Base-by-base conservation (phyloP, 2,113 vertebrate species). In the Promerops cafer region DNA sequence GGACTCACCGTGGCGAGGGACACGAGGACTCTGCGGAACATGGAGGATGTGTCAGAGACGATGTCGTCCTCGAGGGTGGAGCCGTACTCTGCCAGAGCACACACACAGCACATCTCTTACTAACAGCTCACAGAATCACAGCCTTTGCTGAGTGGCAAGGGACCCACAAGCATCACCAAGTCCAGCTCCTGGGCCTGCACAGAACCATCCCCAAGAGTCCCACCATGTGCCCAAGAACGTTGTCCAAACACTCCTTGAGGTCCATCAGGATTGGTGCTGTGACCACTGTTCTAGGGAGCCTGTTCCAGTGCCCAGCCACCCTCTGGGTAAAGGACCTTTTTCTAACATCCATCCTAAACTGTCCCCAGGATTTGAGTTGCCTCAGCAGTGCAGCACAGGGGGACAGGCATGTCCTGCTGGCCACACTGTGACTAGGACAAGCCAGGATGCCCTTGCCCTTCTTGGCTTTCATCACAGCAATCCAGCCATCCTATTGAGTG, bases 11-110 rank as follows among this genome's bases (percentile, higher is more conserved):
- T 98, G 0, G 98, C 89, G 7, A 99, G 98, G 87, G 99, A 99
- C 40, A 99, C 99, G 50, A 99, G 98, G 59, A 99, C 98, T 40
- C 99, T 98, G 94, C 98, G 98, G 93, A 99, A 99, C 98, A 98
- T 98, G 91, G 98, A 98, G 7, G 99, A 99, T 0, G 99, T 99
- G 94, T 99, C 99, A 1, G 99, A 99, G 52, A 93, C 94, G 40
- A 99, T 98, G 84, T 98, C 99, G 0, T 99, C 98, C 89, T 99
- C 99, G 16, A 99, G 98, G 87, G 49, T 96, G 30, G 95, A 90
- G 16, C 93, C 98, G 8, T 98, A 97, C 56, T 99, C 99, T 99
- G 24, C 16, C 92, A 93, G 75, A 82, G 53, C 87, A 76, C 42
- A 83, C 30, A 76, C 27, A 78, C 1, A 23, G 6, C 52, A 59